Percentiles rank a stretch among this genome's conserved stretches.
These are phyloP conservation scores for Hetaerina americana DNA, from an alignment of 1,140 invertebrate genomes.

Conservation along the genomic window DNA sequence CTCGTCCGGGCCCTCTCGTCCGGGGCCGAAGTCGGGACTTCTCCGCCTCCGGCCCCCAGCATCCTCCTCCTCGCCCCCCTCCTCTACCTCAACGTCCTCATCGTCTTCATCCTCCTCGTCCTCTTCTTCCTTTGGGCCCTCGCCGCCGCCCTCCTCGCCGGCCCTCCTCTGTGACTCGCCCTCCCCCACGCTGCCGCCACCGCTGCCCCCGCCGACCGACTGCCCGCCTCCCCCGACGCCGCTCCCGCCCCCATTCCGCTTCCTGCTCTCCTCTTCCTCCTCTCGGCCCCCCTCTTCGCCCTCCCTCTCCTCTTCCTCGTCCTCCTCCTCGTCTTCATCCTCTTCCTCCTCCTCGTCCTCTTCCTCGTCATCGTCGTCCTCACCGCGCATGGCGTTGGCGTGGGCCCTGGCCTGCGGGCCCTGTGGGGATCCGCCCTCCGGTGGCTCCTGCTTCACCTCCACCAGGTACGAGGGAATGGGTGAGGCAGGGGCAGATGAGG, in stretches of 20 bases:
- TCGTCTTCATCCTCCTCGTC: neutral
- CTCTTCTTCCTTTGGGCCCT: neutral
- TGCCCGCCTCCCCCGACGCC: conserved; percentile 23
- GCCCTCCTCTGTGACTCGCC: conserved; percentile 25
- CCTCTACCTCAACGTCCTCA: neutral
- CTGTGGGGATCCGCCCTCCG: conserved; percentile 11
- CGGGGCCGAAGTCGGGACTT: conserved; percentile 25
- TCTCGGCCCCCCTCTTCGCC: conserved; percentile 22
- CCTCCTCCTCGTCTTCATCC: conserved; percentile 19
- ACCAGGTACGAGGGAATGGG: conserved; percentile 17
- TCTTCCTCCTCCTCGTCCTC: conserved; percentile 39
- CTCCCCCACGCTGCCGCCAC: conserved; percentile 17
- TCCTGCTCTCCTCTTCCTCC: conserved; percentile 26
- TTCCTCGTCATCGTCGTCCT: conserved; percentile 42
- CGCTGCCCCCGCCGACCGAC: conserved; percentile 23
- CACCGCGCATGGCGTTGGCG: neutral
- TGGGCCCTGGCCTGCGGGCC: neutral
- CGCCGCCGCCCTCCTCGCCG: neutral
- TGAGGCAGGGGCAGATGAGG: conserved; percentile 17
- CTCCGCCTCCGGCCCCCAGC: conserved; percentile 29
- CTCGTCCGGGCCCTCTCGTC: conserved; percentile 30
- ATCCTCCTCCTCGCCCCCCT: conserved; percentile 9
- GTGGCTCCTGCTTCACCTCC: conserved; percentile 19
- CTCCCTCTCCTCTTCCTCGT: conserved; percentile 24
- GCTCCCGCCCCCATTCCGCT: conserved; percentile 12